phyloP scores from a whole-genome alignment of 2,113 vertebrate genomes.

The Lethenteron reissneri region DNA sequence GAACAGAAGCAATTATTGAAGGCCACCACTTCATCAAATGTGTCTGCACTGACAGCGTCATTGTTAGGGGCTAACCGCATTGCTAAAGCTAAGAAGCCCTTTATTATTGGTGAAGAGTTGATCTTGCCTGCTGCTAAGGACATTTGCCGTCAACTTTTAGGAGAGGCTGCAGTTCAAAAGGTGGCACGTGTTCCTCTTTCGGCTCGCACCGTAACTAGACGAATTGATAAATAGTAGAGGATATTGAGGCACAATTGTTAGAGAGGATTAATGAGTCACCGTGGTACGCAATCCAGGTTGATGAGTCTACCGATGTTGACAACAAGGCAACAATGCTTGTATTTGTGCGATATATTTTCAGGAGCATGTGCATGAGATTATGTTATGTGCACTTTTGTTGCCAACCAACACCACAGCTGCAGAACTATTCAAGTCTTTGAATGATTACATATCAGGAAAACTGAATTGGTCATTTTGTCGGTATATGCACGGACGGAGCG shows the following conservation, averaged over 20 bases:
- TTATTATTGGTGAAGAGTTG: constrained; percentile 6
- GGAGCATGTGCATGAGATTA: constrained; percentile 1
- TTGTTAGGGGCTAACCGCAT: constrained; percentile 7
- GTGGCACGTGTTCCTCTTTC: constrained; percentile 6
- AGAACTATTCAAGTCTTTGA: too few species aligned
- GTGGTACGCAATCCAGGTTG: constrained; percentile 8
- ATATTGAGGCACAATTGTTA: neutral
- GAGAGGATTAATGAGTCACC: constrained; percentile 9
- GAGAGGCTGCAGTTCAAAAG: constrained; percentile 8
- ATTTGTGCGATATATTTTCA: neutral
- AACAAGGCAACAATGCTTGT: constrained; percentile 6
- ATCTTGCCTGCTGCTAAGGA: constrained; percentile 11
- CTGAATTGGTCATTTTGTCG: too few species aligned
- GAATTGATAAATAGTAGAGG: constrained; percentile 7
- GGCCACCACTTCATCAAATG: neutral
- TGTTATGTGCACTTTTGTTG: neutral
- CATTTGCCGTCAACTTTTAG: constrained; percentile 9
- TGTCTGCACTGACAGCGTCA: constrained; percentile 8
- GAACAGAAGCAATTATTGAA: constrained; percentile 8
- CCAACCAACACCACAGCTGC: neutral
- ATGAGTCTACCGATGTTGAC: neutral
- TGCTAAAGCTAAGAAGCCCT: constrained; percentile 9
- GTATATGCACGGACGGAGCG: too few species aligned
- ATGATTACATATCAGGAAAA: too few species aligned
- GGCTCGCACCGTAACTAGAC: constrained; percentile 6